phyloP scores from a whole-genome alignment of 2,113 vertebrate species.

The Laticauda colubrina region DNA sequence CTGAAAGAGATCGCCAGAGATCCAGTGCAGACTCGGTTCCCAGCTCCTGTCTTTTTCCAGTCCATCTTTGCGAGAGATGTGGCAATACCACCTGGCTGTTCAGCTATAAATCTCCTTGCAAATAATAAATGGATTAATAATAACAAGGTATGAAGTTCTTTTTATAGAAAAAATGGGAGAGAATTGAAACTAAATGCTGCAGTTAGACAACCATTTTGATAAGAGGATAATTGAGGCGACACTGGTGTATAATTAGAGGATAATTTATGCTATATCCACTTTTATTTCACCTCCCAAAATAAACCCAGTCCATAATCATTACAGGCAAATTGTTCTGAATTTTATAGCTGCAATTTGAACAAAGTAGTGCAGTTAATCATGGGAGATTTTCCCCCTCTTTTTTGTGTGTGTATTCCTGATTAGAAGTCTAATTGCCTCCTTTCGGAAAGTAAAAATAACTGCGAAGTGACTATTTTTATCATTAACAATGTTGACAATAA shows the following conservation, averaged over 20 bases:
- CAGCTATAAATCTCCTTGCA: conserved; percentile 98
- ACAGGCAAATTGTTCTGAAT: conserved; percentile 99
- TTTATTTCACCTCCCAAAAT: conserved; percentile 99
- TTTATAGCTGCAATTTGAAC: conserved; percentile 98
- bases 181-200: conserved; percentile 99
- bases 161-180: conserved; percentile 94
- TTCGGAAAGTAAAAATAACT: conserved; percentile 85
- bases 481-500: conserved; percentile 87
- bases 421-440: conserved; percentile 95
- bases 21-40: conserved; percentile 59
- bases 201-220: conserved; percentile 99
- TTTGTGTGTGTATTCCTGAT: conserved; percentile 90
- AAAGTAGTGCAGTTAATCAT: conserved; percentile 98
- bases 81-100: conserved; percentile 90
- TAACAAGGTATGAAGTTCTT: conserved; percentile 99
- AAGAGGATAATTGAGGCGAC: conserved; percentile 99
- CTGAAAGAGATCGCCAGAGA: conserved; percentile 22
- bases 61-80: conserved; percentile 87
- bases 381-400: conserved; percentile 73
- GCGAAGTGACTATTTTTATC: conserved; percentile 85
- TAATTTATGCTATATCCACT: conserved; percentile 99
- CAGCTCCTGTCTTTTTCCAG: conserved; percentile 75
- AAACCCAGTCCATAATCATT: conserved; percentile 99
- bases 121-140: conserved; percentile 99
- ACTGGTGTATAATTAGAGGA: conserved; percentile 99